A percentile compares a stretch with the other conserved stretches of the same genome.
Evolutionary conservation across 2,113 vertebrate species (phyloP).

Genomic region (Hippocampus mohnikei): DNA sequence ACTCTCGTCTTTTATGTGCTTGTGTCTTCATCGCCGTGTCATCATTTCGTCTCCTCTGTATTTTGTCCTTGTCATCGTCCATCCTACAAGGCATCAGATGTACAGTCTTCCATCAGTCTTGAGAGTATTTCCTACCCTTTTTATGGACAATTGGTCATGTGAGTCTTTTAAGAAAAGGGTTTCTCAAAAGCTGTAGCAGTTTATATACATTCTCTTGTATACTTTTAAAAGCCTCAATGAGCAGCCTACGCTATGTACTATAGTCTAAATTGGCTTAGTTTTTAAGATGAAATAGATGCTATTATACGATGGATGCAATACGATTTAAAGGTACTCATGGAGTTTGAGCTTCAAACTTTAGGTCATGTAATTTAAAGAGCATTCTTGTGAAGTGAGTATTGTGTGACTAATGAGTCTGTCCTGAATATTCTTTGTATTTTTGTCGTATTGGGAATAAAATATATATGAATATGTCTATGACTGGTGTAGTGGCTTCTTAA

Average conservation of each 20-base stretch:
- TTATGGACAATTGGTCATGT: constrained; percentile 63
- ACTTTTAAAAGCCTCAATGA: constrained; percentile 55
- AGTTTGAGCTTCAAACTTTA: constrained; percentile 77
- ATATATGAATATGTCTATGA: constrained; percentile 71
- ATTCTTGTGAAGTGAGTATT: constrained; percentile 98
- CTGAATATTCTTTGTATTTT: constrained; percentile 99
- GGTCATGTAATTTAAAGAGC: constrained; percentile 78
- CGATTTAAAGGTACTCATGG: constrained; percentile 90
- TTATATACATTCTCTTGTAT: constrained; percentile 71
- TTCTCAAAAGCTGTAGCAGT: constrained; percentile 69
- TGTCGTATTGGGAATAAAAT: constrained; percentile 98
- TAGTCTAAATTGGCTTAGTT: constrained; percentile 70
- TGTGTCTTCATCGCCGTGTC: constrained; percentile 51
- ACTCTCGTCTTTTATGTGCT: neutral
- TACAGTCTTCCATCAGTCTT: constrained; percentile 48
- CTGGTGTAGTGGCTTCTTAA: constrained; percentile 14
- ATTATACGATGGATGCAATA: constrained; percentile 79
- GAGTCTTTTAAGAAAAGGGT: constrained; percentile 67
- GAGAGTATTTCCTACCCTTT: constrained; percentile 49
- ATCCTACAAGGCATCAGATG: constrained; percentile 23
- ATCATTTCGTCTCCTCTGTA: constrained; percentile 58
- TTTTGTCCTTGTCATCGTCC: constrained; percentile 64
- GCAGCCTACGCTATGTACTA: constrained; percentile 68
- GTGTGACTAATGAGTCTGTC: constrained; percentile 98
- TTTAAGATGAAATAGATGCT: constrained; percentile 69